Percentiles rank a stretch among this genome's conserved stretches.
Evolutionary conservation across 1,140 invertebrate species (phyloP).

Genomic region (Asobara japonica): DNA sequence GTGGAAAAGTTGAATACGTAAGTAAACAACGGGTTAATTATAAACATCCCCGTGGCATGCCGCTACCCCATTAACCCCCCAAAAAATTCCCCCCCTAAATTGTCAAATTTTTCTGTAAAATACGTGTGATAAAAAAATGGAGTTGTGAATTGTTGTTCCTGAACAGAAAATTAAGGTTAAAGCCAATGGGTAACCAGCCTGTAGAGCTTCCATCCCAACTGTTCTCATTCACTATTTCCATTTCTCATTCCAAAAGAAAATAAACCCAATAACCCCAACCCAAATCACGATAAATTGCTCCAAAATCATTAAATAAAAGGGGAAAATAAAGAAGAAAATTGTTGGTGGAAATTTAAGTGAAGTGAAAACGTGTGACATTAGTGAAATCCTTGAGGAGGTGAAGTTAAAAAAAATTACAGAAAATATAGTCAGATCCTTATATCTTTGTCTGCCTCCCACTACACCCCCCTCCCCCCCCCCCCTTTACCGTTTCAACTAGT

Average conservation of each 20-base stretch:
- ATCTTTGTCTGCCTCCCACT: not conserved
- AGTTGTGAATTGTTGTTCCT: slow-evolving; percentile 14
- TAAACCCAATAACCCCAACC: not conserved
- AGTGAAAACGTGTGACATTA: slow-evolving; percentile 10
- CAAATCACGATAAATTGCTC: too few relatives aligned
- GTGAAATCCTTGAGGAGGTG: slow-evolving; percentile 21
- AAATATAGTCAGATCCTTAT: slow-evolving; percentile 15
- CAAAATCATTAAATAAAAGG: too few relatives aligned
- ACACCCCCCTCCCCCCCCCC: not conserved
- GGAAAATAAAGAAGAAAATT: too few relatives aligned
- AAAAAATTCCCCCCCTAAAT: not conserved
- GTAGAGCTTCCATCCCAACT: slow-evolving; percentile 4
- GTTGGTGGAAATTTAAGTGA: not conserved
- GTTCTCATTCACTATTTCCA: not conserved
- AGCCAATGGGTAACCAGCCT: slow-evolving; percentile 24
- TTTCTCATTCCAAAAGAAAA: not conserved
- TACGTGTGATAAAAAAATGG: too few relatives aligned
- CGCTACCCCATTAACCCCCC: not conserved
- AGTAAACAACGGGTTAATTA: slow-evolving; percentile 31
- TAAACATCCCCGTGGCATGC: not conserved
- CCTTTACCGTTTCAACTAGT: not conserved
- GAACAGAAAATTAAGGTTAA: slow-evolving; percentile 48
- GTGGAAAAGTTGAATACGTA: slow-evolving; percentile 37
- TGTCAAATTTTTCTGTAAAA: too few relatives aligned
- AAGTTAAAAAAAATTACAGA: not conserved